Percentiles rank a stretch among this genome's conserved stretches.
These are phyloP conservation scores for Lepetodrilus schrolli DNA, from an alignment of 2,888 invertebrate species.

Conservation along the genomic window DNA sequence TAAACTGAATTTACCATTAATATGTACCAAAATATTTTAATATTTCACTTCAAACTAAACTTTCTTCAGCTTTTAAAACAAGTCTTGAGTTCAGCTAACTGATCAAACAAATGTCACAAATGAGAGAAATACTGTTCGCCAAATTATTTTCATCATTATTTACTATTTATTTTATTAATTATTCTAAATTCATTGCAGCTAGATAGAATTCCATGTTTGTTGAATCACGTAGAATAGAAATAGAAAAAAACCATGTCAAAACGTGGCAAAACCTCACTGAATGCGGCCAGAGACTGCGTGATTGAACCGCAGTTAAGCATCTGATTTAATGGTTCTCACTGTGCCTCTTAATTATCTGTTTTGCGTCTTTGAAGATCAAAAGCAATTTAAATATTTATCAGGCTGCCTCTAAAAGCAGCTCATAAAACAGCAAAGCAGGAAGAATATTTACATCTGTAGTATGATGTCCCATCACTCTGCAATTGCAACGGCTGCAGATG, in stretches of 20 bases:
- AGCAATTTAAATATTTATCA: constrained; percentile 27
- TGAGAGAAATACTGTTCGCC: too few species aligned
- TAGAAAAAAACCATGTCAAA: neutral
- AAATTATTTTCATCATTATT: too few species aligned
- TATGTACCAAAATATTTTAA: too few species aligned
- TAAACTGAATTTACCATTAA: too few species aligned
- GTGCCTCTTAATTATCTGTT: neutral
- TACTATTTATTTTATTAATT: too few species aligned
- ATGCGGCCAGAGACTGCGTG: neutral
- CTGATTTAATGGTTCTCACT: constrained; percentile 22
- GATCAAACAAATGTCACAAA: too few species aligned
- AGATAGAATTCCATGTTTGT: too few species aligned
- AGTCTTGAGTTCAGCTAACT: too few species aligned
- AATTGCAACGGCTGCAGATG: neutral
- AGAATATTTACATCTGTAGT: constrained; percentile 21
- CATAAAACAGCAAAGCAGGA: constrained; percentile 1
- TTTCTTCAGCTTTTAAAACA: too few species aligned
- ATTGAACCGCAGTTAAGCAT: neutral
- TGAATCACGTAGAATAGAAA: neutral
- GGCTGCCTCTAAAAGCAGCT: neutral
- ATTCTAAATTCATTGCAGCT: too few species aligned
- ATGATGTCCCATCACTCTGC: constrained; percentile 15
- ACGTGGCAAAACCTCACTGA: neutral
- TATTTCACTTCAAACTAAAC: too few species aligned
- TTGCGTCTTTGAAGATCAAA: constrained; percentile 18